phyloP scores from a whole-genome alignment of 1,140 invertebrate genomes.

The Globodera rostochiensis region DNA sequence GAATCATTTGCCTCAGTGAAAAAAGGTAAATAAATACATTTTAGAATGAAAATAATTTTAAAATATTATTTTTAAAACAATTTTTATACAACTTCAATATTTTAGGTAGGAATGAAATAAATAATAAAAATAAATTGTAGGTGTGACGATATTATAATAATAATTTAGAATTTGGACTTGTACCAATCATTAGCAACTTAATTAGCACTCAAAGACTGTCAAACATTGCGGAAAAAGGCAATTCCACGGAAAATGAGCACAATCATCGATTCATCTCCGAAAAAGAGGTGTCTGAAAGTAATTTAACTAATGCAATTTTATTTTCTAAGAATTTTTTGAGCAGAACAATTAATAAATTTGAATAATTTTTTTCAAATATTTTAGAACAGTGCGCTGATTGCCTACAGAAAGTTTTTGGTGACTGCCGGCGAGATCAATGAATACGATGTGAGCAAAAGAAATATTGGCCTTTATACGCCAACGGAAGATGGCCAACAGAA shows the following conservation, averaged over 20 bases:
- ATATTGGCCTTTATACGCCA: background rate
- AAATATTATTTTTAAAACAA: too few species aligned
- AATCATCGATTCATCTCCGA: background rate
- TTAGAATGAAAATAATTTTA: too few species aligned
- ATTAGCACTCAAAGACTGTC: background rate
- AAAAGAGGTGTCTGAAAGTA: background rate
- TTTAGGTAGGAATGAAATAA: background rate
- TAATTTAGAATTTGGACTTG: too few species aligned
- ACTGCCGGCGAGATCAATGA: constrained; percentile 6
- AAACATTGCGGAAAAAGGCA: background rate
- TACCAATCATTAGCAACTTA: too few species aligned
- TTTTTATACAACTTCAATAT: background rate
- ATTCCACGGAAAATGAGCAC: background rate
- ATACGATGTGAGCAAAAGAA: background rate
- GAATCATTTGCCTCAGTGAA: background rate
- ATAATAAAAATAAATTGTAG: background rate
- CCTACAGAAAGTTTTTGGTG: constrained; percentile 1
- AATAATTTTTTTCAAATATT: background rate
- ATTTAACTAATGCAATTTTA: background rate
- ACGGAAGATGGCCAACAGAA: background rate
- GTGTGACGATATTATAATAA: too few species aligned
- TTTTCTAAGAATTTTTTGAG: too few species aligned
- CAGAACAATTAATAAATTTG: background rate
- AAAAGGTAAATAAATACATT: background rate
- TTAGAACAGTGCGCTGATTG: constrained; percentile 7